Percentiles rank a stretch among this genome's conserved stretches.
Conservation (phyloP, 2,888 invertebrate genomes). For the Timandra comae region DNA sequence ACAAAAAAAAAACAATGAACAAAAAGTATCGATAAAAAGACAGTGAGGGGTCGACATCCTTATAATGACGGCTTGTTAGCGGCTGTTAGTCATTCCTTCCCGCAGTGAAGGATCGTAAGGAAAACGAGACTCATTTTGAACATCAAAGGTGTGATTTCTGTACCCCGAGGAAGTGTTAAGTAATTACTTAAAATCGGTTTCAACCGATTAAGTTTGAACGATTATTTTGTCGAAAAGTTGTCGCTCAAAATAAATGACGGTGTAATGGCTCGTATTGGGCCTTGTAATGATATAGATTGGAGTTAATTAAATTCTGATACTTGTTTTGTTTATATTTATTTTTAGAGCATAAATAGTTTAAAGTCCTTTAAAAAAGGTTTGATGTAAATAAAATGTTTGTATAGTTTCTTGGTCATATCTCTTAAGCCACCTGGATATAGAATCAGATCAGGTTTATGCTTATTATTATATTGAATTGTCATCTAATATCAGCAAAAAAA, state of each 20-base stretch:
- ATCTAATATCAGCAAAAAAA: too few relatives aligned
- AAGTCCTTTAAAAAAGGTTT: too few relatives aligned
- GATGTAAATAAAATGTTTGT: too few relatives aligned
- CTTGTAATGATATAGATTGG: constrained; percentile 23
- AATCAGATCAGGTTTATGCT: too few relatives aligned
- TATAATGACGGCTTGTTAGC: constrained; percentile 71
- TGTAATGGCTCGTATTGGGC: constrained; percentile 22
- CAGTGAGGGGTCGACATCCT: constrained; percentile 50
- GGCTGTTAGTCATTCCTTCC: constrained; percentile 58
- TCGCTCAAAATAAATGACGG: constrained; percentile 30
- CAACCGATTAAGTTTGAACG: constrained; percentile 36
- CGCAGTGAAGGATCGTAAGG: constrained; percentile 40
- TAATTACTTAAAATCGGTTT: constrained; percentile 60
- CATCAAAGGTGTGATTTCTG: constrained; percentile 69
- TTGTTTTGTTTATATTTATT: too few relatives aligned
- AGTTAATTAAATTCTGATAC: constrained; percentile 5
- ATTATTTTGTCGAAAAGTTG: constrained; percentile 42
- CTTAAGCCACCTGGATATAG: too few relatives aligned
- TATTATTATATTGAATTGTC: too few relatives aligned
- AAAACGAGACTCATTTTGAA: constrained; percentile 61
- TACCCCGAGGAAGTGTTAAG: constrained; percentile 59
- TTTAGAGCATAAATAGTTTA: too few relatives aligned
- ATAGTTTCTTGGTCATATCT: too few relatives aligned
- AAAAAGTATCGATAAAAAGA: constrained; percentile 55
- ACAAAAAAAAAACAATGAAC: constrained; percentile 35